Base-by-base conservation (phyloP, 2,797 vertebrate genomes). In the Adrianichthys oophorus region DNA sequence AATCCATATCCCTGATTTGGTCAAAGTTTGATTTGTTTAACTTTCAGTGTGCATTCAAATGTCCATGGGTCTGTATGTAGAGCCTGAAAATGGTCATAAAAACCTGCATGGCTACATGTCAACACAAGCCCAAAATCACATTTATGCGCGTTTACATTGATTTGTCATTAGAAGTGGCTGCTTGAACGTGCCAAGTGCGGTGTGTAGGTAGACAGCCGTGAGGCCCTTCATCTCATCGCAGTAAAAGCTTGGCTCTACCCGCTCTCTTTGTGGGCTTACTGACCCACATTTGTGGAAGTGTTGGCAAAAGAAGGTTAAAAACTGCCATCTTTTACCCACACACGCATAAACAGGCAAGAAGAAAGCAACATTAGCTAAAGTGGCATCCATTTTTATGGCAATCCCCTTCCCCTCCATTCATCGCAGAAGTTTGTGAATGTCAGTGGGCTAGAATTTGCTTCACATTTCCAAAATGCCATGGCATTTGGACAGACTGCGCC, bases 391-490 rank as follows among this genome's bases (percentile, higher is more conserved):
- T 92, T 92, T 92, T 91, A 92, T 91, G 80, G 42, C 51, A 17
- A 65, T 32, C 18, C 18, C 61, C 61, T 70, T 52, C 66, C 65
- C 56, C 58, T 70, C 46, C 51, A 68, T 79, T 78, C 70, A 81
- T 68, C 76, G 88, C 90, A 89, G 82, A 91, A 88, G 89, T 91
- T 92, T 87, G 80, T 92, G 91, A 93, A 93, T 93, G 92, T 93
- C 92, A 93, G 87, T 80, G 57, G 88, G 85, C 76, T 79, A 89
- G 89, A 90, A 89, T 92, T 90, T 82, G 73, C 85, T 85, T 89
- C 90, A 89, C 91, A 92, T 92, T 93, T 92, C 82, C 86, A 87
- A 93, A 93, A 93, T 93, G 92, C 91, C 92, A 91, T 89, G 92
- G 89, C 92, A 93, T 93, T 93, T 93, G 86, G 88, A 82, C 85